Conservation (phyloP, 2,797 vertebrate genomes). For the Microctenopoma lineatum region DNA sequence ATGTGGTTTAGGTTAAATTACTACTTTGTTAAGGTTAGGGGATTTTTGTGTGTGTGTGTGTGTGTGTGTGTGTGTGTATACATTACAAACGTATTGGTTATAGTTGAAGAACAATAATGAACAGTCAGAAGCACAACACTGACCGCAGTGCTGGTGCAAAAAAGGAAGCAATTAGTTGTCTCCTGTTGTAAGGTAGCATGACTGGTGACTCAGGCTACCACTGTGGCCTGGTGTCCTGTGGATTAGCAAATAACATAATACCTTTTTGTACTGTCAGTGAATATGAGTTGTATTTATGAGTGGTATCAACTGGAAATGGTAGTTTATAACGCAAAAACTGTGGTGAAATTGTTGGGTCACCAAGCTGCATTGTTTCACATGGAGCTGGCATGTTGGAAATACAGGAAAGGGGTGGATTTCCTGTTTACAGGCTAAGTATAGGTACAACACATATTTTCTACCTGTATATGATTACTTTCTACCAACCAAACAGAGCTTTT, state of each 20-base stretch:
- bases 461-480: no score
- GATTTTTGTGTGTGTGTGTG: no score
- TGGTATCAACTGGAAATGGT: no score
- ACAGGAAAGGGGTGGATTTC: no score
- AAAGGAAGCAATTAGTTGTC: constrained; percentile 10
- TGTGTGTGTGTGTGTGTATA: no score
- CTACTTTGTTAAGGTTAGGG: no score
- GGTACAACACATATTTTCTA: no score
- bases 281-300: background rate
- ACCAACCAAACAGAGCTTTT: background rate
- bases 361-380: no score
- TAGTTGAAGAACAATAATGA: background rate
- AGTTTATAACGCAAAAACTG: no score
- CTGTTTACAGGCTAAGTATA: no score
- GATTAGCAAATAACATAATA: background rate
- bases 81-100: background rate
- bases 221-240: background rate
- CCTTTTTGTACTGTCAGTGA: background rate
- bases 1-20: background rate
- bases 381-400: no score
- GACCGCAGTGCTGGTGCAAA: background rate
- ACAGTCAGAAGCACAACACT: background rate
- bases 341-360: no score
- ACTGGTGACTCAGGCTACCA: background rate
- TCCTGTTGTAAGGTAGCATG: background rate